A percentile compares a stretch with the other conserved stretches of the same genome.
Conservation (phyloP, 2,888 invertebrate species). For the Argyra leucocephala region DNA sequence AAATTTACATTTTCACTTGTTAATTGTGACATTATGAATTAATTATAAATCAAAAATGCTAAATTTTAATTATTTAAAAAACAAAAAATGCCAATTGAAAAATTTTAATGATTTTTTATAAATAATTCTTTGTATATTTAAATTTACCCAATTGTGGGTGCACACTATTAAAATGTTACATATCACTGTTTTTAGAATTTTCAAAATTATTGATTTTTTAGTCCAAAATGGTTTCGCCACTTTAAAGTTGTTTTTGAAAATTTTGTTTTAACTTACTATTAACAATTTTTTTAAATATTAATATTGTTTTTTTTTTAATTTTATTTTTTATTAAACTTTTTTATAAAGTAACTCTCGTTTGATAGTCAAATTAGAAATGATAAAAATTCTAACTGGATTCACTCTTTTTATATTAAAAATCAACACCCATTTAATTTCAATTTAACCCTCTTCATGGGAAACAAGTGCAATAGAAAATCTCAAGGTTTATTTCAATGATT, state of each 20-base stretch:
- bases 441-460: neutral
- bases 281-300: neutral
- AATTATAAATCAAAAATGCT: too few relatives aligned
- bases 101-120: too few relatives aligned
- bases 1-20: neutral
- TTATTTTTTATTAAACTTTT: neutral
- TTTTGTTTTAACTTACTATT: too few relatives aligned
- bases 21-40: neutral
- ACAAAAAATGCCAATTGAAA: too few relatives aligned
- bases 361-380: neutral
- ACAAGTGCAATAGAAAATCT: neutral
- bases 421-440: neutral
- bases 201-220: too few relatives aligned
- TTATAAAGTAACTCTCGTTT: neutral
- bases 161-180: too few relatives aligned
- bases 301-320: neutral
- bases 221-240: too few relatives aligned
- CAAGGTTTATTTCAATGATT: neutral
- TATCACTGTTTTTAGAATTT: too few relatives aligned
- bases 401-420: neutral
- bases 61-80: too few relatives aligned
- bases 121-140: too few relatives aligned
- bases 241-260: neutral
- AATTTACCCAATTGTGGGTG: too few relatives aligned
- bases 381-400: neutral